phyloP scores from a whole-genome alignment of 2,113 vertebrate genomes.

The Furnarius figulus region DNA sequence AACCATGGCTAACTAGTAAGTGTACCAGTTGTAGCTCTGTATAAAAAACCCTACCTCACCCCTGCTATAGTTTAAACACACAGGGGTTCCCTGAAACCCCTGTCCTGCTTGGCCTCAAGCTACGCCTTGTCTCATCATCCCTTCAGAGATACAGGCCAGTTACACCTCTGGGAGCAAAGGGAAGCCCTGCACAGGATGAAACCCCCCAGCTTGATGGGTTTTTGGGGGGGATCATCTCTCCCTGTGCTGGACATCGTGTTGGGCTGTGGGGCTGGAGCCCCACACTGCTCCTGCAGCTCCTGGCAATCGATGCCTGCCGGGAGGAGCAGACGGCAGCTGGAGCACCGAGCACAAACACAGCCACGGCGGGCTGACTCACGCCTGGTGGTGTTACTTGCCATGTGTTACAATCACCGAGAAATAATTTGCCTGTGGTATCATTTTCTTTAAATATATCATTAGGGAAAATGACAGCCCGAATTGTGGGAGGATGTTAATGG shows the following conservation, averaged over 20 bases:
- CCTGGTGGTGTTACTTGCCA: not conserved
- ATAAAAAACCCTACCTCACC: not conserved
- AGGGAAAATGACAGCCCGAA: conserved; percentile 57
- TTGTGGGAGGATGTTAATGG: conserved; percentile 51
- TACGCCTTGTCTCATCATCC: accelerated
- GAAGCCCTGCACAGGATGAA: accelerated
- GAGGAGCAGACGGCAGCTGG: conserved; percentile 10
- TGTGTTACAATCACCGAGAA: conserved; percentile 12
- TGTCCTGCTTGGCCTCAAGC: not conserved
- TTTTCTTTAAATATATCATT: conserved; percentile 67
- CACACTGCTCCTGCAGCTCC: not conserved
- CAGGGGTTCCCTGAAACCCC: not conserved
- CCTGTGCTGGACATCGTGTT: accelerated
- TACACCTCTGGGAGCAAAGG: not conserved
- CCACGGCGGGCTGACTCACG: conserved; percentile 2
- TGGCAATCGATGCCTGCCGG: not conserved
- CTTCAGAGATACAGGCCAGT: not conserved
- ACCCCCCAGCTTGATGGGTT: not conserved
- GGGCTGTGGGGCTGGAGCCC: not conserved
- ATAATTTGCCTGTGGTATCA: conserved; percentile 53
- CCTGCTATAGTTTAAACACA: not conserved
- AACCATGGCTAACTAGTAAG: not conserved
- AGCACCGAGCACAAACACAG: not conserved
- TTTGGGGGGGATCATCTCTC: not conserved
- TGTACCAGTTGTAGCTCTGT: not conserved